Percentiles rank a stretch among this genome's conserved stretches.
These are phyloP conservation scores for Protaetia brevitarsis DNA, from an alignment of 1,140 invertebrate species.

Conservation along the genomic window DNA sequence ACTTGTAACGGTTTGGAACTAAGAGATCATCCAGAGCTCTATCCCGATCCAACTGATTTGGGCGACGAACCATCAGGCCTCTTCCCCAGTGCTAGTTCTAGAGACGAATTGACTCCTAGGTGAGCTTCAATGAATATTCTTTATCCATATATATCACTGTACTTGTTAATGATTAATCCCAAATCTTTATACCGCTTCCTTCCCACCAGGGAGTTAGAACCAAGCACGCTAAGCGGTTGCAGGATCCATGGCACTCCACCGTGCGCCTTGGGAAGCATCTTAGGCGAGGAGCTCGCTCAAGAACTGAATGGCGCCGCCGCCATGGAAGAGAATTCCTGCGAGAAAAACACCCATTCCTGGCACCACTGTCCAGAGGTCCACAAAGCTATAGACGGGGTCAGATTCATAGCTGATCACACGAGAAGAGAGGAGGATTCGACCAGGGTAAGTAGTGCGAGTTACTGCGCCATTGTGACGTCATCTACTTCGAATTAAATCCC, in stretches of 20 bases:
- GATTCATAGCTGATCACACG: conserved; percentile 92
- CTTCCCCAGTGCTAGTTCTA: conserved; percentile 57
- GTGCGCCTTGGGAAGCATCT: conserved; percentile 31
- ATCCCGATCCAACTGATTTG: conserved; percentile 48
- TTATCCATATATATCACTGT: no score
- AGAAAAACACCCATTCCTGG: conserved; percentile 60
- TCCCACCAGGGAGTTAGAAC: conserved; percentile 60
- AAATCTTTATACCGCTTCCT: no score
- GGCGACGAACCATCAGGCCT: conserved; percentile 52
- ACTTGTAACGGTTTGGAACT: conserved; percentile 79
- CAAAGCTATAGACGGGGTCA: conserved; percentile 85
- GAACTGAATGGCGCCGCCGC: conserved; percentile 29
- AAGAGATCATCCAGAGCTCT: conserved; percentile 59
- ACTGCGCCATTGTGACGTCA: no score
- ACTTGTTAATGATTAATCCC: no score
- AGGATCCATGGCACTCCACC: conserved; percentile 62
- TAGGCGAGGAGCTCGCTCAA: conserved; percentile 36
- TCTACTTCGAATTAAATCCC: no score
- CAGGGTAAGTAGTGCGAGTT: conserved; percentile 79
- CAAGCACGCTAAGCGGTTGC: conserved; percentile 56
- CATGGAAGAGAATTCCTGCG: conserved; percentile 34
- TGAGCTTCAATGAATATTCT: no score
- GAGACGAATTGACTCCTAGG: conserved; percentile 57
- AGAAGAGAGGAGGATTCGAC: conserved; percentile 90
- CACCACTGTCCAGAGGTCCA: conserved; percentile 85